Base-by-base conservation (phyloP, 1,140 invertebrate genomes). In the Drosophila lowei region DNA sequence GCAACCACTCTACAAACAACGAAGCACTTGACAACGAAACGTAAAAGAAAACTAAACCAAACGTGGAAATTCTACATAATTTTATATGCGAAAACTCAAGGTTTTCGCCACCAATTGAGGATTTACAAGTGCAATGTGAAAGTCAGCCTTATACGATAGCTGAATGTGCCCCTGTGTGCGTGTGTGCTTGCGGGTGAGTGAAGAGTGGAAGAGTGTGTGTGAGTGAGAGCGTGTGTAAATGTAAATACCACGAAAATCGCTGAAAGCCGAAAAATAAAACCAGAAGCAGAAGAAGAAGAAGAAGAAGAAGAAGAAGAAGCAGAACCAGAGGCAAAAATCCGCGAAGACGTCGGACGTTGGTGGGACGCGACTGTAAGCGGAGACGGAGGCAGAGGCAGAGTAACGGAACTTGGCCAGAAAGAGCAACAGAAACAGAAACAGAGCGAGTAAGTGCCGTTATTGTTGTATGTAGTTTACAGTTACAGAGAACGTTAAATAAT, bases 171-270 rank as follows among this genome's bases (percentile, higher is more conserved):
- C 11, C 16, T 5, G 13, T 25, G 74, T 44, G 55, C 48, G 67
- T 60, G 62, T 43, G 53, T 21, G 53, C 63, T 61, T 56, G 57
- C 60, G 60, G 42, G 77, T 42, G 58, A 58, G 61, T 63, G 65
- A 25, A 25, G 23, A 44, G 15, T 47, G 44, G 41, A 34, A 47
- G 43, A 34, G 34, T 38, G 11, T 66, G 48, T 43, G 48, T 16
- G 42, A 54, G 61, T 41, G 63, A 25, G 23, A 38, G 58, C 64
- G 73, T 83, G 60, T 73, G 64, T 76, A 66, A 79, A 84, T 85
- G 79, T 84, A 84, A 84, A 84, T 84, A 85, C 79, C 71, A 85
- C 79, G 76, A 85, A 84, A 79, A 67, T 72, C 80, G 76, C 79
- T 66, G 79, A 77, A 78, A 50, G 74, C 75, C 75, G 75, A 84